Conservation (phyloP, 2,797 vertebrate species). For the Semotilus atromaculatus region DNA sequence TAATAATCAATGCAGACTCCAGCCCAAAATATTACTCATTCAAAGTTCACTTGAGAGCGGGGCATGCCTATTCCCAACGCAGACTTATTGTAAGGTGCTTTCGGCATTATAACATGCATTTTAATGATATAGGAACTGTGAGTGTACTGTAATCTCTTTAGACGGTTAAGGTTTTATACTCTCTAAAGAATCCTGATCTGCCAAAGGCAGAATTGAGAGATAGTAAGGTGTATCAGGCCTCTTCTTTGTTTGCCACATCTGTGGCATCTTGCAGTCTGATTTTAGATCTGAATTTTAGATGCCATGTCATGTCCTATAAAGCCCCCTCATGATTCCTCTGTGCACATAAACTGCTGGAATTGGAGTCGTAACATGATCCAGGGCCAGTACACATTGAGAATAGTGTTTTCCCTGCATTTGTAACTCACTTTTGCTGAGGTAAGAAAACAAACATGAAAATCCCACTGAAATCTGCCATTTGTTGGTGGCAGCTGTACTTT, state of each 20-base stretch:
- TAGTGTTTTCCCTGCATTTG: constrained; percentile 60
- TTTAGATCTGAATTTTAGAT: constrained; percentile 42
- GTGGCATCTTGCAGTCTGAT: constrained; percentile 10
- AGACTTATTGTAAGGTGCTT: background rate
- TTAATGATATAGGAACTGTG: constrained; percentile 28
- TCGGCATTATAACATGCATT: constrained; percentile 33
- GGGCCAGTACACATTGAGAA: constrained; percentile 32
- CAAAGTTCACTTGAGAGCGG: constrained; percentile 2
- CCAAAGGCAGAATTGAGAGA: constrained; percentile 36
- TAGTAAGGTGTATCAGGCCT: constrained; percentile 11
- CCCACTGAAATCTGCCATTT: constrained; percentile 66
- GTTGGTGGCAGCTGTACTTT: constrained; percentile 66
- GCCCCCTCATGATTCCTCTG: constrained; percentile 3
- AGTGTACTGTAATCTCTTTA: constrained; percentile 28
- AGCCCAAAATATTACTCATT: constrained; percentile 9
- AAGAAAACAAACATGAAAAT: constrained; percentile 70
- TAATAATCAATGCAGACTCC: constrained; percentile 20
- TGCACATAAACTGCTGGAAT: constrained; percentile 25
- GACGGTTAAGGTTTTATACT: constrained; percentile 9
- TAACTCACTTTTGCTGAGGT: constrained; percentile 69
- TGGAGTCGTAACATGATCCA: background rate
- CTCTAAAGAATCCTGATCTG: background rate
- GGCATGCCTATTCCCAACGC: background rate
- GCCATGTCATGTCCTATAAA: constrained; percentile 37
- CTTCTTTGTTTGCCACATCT: background rate